Evolutionary conservation across 2,113 vertebrate species (phyloP), one percentile per base, ranked within the genome.

Genomic region (Parus major): DNA sequence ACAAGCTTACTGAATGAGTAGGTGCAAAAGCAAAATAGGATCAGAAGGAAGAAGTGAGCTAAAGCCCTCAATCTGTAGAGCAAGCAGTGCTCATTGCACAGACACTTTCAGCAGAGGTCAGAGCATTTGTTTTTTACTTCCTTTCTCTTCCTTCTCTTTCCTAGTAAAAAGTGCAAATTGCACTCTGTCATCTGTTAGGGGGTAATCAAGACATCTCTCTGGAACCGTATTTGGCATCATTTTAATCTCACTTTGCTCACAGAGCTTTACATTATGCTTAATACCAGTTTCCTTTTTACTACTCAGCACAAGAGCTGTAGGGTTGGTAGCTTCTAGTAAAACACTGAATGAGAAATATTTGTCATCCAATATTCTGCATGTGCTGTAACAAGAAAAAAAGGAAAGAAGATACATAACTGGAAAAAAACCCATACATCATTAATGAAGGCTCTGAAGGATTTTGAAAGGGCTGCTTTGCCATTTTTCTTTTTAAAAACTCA

Each of bases 401-500:
- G 20, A 36, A 44, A 53, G 5, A 33, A 21, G 11, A 46, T 6
- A 29, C 6, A 42, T 66, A 29, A 33, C 10, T 46, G 33, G 35
- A 28, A 46, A 56, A 61, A 53, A 57, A 33, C 31, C 7, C 4
- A 47, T 41, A 11, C 5, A n/a, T 60, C 33, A 52, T 78, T 82
- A 81, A 41, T 56, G 36, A 75, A 84, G 27, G 19, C 21, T 93
- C 36, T 68, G 56, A 92, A 82, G 10, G 44, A 76, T 85, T 95
- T 73, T 60, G 19, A 82, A 88, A 57, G 28, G 24, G 4, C 20
- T 81, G 2, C 9, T 86, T 82, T 86, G 19, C 15, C 9, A 60
- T 71, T 94, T 96, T 94, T 85, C 36, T 65, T 91, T 71, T 76
- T 16, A 89, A 86, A 91, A 95, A 89, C n/a, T 27, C 69, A 85